These are phyloP conservation scores for Cyclura pinguis DNA, from an alignment of 2,797 vertebrate genomes.

Conservation along the genomic window DNA sequence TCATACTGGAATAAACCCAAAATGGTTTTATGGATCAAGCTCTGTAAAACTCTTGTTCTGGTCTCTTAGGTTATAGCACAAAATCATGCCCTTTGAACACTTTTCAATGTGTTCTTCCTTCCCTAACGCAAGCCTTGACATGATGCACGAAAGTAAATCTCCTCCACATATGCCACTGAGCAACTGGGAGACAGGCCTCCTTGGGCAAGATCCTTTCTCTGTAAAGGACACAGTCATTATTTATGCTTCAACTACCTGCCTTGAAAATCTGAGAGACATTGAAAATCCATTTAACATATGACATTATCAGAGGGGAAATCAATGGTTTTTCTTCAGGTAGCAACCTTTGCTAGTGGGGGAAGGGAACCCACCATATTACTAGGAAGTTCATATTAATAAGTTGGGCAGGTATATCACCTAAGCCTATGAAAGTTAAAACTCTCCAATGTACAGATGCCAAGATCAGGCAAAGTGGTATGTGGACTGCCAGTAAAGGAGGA, in stretches of 20 bases:
- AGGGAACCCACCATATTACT: not conserved
- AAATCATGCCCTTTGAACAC: not conserved
- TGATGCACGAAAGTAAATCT: fast-evolving
- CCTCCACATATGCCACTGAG: slow-evolving; percentile 20
- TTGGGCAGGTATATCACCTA: not conserved
- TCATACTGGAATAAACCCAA: not conserved
- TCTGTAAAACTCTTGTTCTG: not conserved
- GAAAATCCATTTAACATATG: slow-evolving; percentile 35
- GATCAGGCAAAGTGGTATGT: not conserved
- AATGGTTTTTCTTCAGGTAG: slow-evolving; percentile 26
- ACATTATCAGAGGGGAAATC: slow-evolving; percentile 23
- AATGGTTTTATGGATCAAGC: not conserved
- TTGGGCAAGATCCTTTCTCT: not conserved
- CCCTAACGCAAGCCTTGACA: slow-evolving; percentile 1
- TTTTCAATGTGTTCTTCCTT: not conserved
- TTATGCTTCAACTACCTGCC: slow-evolving; percentile 38
- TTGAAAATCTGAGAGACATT: slow-evolving; percentile 21
- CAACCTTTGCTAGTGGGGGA: not conserved
- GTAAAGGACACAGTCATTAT: slow-evolving; percentile 42
- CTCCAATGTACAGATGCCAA: not conserved
- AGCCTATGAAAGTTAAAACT: not conserved
- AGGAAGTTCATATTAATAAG: not conserved
- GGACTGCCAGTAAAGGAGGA: too few species aligned
- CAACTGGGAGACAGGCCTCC: not conserved
- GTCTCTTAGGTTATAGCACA: not conserved